Evolutionary conservation across 2,888 invertebrate species (phyloP).

Genomic region (Sylvicola fuscatus): DNA sequence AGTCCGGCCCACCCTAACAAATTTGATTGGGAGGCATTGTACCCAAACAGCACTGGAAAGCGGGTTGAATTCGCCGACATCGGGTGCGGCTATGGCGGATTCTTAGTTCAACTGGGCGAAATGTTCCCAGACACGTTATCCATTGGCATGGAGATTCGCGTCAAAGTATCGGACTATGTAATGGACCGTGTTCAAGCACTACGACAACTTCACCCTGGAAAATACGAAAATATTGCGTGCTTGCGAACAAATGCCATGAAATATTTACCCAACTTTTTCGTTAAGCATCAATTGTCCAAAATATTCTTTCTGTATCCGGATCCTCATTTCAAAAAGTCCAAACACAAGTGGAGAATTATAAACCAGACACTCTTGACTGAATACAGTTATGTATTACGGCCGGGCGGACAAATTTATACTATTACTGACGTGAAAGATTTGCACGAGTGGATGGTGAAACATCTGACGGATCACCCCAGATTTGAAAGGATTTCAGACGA

Average conservation of each 20-base stretch:
- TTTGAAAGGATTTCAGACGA: constrained; percentile 54
- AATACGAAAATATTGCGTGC: constrained; percentile 87
- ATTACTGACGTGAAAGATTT: constrained; percentile 96
- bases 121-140: constrained; percentile 79
- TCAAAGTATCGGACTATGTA: constrained; percentile 97
- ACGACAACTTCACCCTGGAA: constrained; percentile 45
- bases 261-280: constrained; percentile 92
- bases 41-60: constrained; percentile 33
- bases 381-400: constrained; percentile 83
- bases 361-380: constrained; percentile 83
- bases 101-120: constrained; percentile 72
- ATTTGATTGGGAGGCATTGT: constrained; percentile 71
- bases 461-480: constrained; percentile 77
- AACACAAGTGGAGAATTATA: constrained; percentile 98
- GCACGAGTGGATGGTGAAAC: constrained; percentile 91
- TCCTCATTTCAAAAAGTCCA: constrained; percentile 97
- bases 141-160: constrained; percentile 92
- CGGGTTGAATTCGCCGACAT: constrained; percentile 84
- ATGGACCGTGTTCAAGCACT: constrained; percentile 84
- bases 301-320: constrained; percentile 99
- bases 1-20: constrained; percentile 66
- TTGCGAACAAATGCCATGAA: constrained; percentile 97
- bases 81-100: constrained; percentile 96
- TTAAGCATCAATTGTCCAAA: constrained; percentile 83
- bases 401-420: constrained; percentile 79